Base-by-base conservation (phyloP, 2,113 vertebrate genomes). In the Phalacrocorax aristotelis region DNA sequence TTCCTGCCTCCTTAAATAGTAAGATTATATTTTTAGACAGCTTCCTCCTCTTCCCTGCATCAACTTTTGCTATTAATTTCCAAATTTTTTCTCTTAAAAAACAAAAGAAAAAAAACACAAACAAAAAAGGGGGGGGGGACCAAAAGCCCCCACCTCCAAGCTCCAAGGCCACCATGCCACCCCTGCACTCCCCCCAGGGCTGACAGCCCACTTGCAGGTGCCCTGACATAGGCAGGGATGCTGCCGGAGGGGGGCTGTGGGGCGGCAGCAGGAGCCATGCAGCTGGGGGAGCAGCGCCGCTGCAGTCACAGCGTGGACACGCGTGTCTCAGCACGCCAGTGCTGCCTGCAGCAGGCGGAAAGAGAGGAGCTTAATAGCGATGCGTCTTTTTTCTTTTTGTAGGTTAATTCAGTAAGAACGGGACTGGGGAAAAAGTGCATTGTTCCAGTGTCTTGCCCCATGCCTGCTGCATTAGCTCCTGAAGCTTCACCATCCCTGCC, bases 361-460 rank as follows among this genome's bases (percentile, higher is more conserved):
- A 27, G n/a, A 30, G 29, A 81, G 87, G 38, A 36, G 22, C 70
- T 46, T 92, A 42, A 66, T 60, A 90, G 94, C 93, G 22, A 83
- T 68, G 40, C 84, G 95, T 94, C 27, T 69, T 96, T 90, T 89
- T 88, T 97, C 92, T 97, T 76, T 96, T 95, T 55, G 6, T 96
- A 98, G 98, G 96, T 98, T 96, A 97, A 93, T 87, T 89, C 90
- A 16, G 93, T 98, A 88, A 98, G 96, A 97, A 96, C 57, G 64
- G 96, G 93, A 96, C 5, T 96, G 97, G 97, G 97, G 94, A 98
- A 62, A 78, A 96, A 98, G 80, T 98, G 98, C 93, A 89, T 98
- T 89, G 89, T 98, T 96, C 98, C 98, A 17, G 97, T 95, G 40
- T 97, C 98, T 32, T 97, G 98, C 95, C 98, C 98, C 72, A 14